phyloP scores from a whole-genome alignment of 2,797 vertebrate genomes.

The Staurois parvus region DNA sequence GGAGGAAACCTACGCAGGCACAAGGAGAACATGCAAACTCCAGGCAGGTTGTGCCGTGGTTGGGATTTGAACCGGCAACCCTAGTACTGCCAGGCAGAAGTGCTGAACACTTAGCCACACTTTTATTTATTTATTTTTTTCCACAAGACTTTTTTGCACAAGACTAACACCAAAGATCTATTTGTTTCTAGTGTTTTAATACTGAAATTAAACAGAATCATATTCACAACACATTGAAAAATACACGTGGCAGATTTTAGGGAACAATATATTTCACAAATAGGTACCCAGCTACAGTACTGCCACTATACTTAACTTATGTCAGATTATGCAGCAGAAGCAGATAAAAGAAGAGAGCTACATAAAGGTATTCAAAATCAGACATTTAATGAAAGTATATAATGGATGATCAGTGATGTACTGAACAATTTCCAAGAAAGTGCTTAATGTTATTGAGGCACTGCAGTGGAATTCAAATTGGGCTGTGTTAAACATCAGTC shows the following conservation, averaged over 20 bases:
- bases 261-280: neutral
- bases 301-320: neutral
- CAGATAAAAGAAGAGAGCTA: neutral
- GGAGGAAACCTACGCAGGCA: no score
- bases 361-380: conserved; percentile 12
- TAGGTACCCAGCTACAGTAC: neutral
- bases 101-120: no score
- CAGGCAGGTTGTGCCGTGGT: no score
- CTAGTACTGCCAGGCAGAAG: no score
- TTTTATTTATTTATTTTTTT: no score
- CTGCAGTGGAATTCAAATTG: conserved; percentile 9
- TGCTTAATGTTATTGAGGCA: neutral
- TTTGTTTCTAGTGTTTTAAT: no score
- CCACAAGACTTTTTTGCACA: no score
- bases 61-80: no score
- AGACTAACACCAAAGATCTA: no score
- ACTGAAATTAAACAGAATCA: no score
- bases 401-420: conserved; percentile 30
- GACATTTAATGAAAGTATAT: conserved; percentile 25
- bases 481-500: neutral
- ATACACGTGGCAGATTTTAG: conserved; percentile 7
- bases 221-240: no score
- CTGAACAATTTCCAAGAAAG: conserved; percentile 16
- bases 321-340: conserved; percentile 3
- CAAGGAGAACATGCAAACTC: no score